Base-by-base conservation (phyloP, 2,113 vertebrate species). In the Pelodiscus sinensis region DNA sequence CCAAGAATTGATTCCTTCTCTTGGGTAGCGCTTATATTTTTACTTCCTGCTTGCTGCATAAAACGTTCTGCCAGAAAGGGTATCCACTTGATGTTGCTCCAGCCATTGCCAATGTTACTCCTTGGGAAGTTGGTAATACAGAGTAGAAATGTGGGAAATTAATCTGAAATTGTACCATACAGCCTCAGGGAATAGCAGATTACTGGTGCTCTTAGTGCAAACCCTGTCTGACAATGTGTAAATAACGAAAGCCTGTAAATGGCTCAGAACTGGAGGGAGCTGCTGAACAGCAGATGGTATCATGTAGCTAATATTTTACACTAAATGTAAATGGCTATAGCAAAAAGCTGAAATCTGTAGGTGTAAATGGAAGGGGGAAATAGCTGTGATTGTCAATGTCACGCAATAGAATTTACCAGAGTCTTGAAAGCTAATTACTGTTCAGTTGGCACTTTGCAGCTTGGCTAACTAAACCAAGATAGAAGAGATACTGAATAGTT, bases 211-310 rank as follows among this genome's bases (percentile, higher is more conserved):
- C 9, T 4, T 14, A 58, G n/a, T 60, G 58, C 85, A 93, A 79
- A 58, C 68, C 68, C 54, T 5, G 9, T 78, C 38, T 85, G 9
- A 55, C 44, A 50, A 24, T 0, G 0, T 2, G 24, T 3, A 3
- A 84, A 62, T n/a, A 52, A 77, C n/a, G 35, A 44, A 81, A 88
- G n/a, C 31, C 68, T 38, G n/a, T 38, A 38, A 38, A 73, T n/a
- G 58, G 52, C n/a, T 55, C 57, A 79, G 22, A 10, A 54, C 52
- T 54, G 65, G 52, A 0, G 50, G 57, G 27, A 88, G 54, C 16
- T 25, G 44, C 54, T 21, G 52, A 85, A 51, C 9, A 29, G 82
- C 79, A 73, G 52, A 71, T 16, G n/a, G 82, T 68, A 55, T 73
- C 85, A 54, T 0, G 0, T 52, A 55, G 57, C 13, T 79, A 15